phyloP scores from a whole-genome alignment of 1,140 invertebrate genomes.

The Drosophila pseudoananassae region DNA sequence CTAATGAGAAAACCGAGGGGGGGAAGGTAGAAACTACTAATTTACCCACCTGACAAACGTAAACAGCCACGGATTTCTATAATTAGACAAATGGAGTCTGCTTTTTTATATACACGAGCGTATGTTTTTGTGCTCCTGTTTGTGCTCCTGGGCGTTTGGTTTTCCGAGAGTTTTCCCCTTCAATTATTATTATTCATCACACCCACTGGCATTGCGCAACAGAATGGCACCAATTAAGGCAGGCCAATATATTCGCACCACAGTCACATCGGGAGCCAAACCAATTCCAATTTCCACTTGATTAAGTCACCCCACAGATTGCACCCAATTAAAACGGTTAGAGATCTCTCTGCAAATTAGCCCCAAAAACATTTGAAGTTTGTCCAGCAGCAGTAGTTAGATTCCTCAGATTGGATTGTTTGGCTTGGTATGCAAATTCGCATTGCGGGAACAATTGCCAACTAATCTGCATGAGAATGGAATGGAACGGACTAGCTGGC shows the following conservation, averaged over 20 bases:
- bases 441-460: slow-evolving; percentile 40
- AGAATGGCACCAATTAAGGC: slow-evolving; percentile 46
- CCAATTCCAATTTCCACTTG: slow-evolving; percentile 39
- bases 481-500: slow-evolving; percentile 9
- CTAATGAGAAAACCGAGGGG: slow-evolving; percentile 29
- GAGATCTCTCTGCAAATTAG: slow-evolving; percentile 32
- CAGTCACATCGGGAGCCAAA: slow-evolving; percentile 2
- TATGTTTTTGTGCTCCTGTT: not conserved
- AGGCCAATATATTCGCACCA: slow-evolving; percentile 39
- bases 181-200: slow-evolving; percentile 11
- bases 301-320: slow-evolving; percentile 26
- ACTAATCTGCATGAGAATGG: slow-evolving; percentile 47
- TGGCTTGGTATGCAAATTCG: slow-evolving; percentile 58
- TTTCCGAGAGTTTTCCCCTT: not conserved
- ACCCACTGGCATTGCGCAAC: slow-evolving; percentile 48
- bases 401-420: slow-evolving; percentile 10
- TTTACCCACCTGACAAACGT: slow-evolving; percentile 14
- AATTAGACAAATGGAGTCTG: slow-evolving; percentile 59
- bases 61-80: slow-evolving; percentile 17
- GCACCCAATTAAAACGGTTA: slow-evolving; percentile 30
- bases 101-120: slow-evolving; percentile 9
- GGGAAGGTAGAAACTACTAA: slow-evolving; percentile 6
- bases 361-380: slow-evolving; percentile 26
- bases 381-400: not conserved
- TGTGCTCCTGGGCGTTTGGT: no score